A percentile compares a stretch with the other conserved stretches of the same genome.
Conservation (phyloP, 2,888 invertebrate genomes). For the Lasiommata megera region DNA sequence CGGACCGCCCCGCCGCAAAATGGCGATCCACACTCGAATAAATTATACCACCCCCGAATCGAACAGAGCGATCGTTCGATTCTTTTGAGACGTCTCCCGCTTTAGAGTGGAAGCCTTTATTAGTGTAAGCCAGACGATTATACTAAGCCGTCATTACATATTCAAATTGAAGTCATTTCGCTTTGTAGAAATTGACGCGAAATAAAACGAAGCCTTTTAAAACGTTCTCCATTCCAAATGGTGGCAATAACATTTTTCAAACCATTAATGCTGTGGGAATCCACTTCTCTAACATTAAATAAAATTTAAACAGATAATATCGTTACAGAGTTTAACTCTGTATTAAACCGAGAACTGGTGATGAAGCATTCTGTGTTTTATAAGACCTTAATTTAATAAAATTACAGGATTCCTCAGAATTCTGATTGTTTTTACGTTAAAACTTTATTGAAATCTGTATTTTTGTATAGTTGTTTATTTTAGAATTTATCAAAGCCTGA, state of each 20-base stretch:
- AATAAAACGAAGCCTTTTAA: constrained; percentile 77
- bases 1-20: constrained; percentile 73
- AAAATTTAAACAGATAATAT: not conserved
- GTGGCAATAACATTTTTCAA: constrained; percentile 60
- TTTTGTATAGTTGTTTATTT: too few relatives aligned
- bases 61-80: constrained; percentile 78
- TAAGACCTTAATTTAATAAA: too few relatives aligned
- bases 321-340: too few relatives aligned
- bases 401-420: too few relatives aligned
- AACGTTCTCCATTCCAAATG: constrained; percentile 53
- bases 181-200: constrained; percentile 79
- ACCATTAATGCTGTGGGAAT: constrained; percentile 39
- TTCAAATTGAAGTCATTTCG: constrained; percentile 81
- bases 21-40: constrained; percentile 80
- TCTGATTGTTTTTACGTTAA: too few relatives aligned
- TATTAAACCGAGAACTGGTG: too few relatives aligned
- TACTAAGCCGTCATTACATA: constrained; percentile 80
- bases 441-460: too few relatives aligned
- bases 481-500: not conserved
- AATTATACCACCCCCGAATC: constrained; percentile 73
- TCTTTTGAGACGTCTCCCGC: constrained; percentile 75
- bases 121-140: constrained; percentile 81
- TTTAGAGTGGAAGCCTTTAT: constrained; percentile 77
- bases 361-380: too few relatives aligned
- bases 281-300: not conserved